Conservation (phyloP, 2,888 invertebrate species). For the Lasioglossum morio region DNA sequence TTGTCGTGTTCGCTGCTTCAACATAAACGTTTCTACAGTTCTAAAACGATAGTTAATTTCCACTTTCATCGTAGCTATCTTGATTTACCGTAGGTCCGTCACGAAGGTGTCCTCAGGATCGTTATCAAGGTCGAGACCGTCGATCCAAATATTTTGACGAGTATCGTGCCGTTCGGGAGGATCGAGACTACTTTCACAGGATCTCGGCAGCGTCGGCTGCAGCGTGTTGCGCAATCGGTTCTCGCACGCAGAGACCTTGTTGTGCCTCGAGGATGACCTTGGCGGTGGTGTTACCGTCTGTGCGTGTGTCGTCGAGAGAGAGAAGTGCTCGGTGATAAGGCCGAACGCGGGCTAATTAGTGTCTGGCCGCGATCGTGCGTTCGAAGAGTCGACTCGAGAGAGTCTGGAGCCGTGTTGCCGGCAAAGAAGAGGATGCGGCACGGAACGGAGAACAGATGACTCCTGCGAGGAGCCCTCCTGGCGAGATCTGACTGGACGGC, state of each 20-base stretch:
- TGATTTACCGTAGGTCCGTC: background rate
- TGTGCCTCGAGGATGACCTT: slow-evolving; percentile 64
- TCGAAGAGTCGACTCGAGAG: background rate
- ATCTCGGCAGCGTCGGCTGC: background rate
- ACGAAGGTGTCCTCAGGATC: background rate
- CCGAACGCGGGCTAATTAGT: slow-evolving; percentile 35
- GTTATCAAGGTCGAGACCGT: background rate
- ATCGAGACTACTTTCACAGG: background rate
- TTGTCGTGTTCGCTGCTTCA: background rate
- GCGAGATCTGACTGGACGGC: background rate
- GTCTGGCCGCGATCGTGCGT: slow-evolving; percentile 17
- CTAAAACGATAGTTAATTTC: background rate
- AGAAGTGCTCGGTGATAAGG: slow-evolving; percentile 43
- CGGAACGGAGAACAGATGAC: background rate
- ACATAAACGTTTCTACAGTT: background rate
- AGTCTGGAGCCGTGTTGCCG: background rate
- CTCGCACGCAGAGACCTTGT: slow-evolving; percentile 18
- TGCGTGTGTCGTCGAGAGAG: slow-evolving; percentile 26
- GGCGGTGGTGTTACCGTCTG: slow-evolving; percentile 34
- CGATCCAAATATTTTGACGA: background rate
- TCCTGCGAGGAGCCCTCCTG: background rate
- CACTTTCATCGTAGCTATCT: background rate
- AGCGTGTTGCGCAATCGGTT: slow-evolving; percentile 51
- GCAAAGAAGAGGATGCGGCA: slow-evolving; percentile 22
- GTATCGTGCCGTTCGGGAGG: background rate